A percentile compares a stretch with the other conserved stretches of the same genome.
Evolutionary conservation across 2,113 vertebrate genomes (phyloP).

Genomic region (Crotophaga sulcirostris): DNA sequence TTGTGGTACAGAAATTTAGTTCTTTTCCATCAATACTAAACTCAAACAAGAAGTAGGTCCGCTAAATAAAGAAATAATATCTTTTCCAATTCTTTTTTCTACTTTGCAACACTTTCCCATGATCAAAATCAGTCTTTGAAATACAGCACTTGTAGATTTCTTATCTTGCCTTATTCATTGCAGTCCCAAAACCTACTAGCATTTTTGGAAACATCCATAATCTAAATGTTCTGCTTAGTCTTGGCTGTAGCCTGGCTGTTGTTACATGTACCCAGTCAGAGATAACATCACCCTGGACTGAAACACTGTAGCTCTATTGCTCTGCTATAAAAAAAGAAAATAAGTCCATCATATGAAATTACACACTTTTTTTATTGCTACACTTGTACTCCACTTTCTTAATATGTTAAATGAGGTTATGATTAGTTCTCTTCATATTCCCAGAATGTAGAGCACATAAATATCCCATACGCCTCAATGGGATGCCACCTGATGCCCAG

Average conservation of each 20-base stretch:
- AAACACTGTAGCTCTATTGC: background rate
- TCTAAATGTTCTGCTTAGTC: background rate
- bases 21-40: background rate
- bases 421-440: background rate
- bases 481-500: background rate
- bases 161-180: background rate
- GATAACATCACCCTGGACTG: background rate
- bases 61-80: background rate
- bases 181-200: background rate
- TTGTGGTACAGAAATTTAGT: background rate
- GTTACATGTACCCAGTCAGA: background rate
- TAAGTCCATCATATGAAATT: background rate
- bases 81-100: background rate
- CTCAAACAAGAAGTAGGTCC: no score
- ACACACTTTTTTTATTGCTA: background rate
- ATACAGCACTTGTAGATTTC: background rate
- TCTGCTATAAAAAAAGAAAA: background rate
- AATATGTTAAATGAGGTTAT: background rate
- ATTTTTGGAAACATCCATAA: background rate
- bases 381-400: background rate
- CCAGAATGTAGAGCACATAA: accelerated
- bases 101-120: background rate
- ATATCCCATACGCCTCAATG: background rate
- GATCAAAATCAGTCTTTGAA: background rate
- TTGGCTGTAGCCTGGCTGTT: background rate